Percentiles rank a stretch among this genome's conserved stretches.
These are phyloP conservation scores for Scyliorhinus canicula DNA, from an alignment of 2,797 vertebrate genomes.

Conservation along the genomic window DNA sequence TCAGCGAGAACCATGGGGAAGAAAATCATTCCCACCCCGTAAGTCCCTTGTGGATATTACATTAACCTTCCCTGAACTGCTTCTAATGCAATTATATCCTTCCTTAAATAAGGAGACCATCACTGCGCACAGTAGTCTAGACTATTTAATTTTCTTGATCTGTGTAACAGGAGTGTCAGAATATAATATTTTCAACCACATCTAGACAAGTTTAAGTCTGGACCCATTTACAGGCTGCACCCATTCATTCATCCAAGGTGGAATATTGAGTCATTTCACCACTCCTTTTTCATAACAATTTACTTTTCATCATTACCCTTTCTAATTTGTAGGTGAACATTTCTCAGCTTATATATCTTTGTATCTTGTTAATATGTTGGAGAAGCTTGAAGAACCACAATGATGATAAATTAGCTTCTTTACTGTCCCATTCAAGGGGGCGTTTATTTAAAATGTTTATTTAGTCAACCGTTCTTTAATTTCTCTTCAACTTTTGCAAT, in stretches of 20 bases:
- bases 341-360: background rate
- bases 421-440: background rate
- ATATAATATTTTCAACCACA: background rate
- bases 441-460: background rate
- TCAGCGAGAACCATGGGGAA: too few species aligned
- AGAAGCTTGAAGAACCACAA: too few species aligned
- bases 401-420: background rate
- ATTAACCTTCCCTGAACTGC: background rate
- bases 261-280: background rate
- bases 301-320: background rate
- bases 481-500: background rate
- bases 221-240: background rate
- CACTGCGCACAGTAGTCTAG: background rate
- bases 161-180: too few species aligned
- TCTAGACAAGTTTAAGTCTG: background rate
- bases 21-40: too few species aligned
- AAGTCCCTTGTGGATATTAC: too few species aligned
- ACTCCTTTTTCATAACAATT: background rate
- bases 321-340: background rate
- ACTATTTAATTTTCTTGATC: too few species aligned
- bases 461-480: background rate
- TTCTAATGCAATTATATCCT: background rate
- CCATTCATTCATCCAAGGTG: background rate
- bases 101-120: background rate
- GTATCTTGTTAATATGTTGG: background rate